phyloP scores from a whole-genome alignment of 2,888 invertebrate genomes.

The Lithodes maja region DNA sequence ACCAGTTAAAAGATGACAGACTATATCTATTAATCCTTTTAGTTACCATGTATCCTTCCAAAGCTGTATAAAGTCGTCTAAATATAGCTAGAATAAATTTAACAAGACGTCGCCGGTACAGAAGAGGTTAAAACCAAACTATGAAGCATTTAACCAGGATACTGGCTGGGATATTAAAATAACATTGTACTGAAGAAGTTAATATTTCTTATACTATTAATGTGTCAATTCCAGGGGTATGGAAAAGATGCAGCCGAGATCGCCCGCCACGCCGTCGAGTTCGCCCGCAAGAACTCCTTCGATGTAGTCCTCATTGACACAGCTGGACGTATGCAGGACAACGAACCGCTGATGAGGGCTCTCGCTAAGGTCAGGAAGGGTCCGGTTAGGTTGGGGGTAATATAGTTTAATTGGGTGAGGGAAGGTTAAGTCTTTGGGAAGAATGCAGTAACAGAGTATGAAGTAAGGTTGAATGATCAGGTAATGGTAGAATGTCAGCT shows the following conservation, averaged over 20 bases:
- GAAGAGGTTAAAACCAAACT: no score
- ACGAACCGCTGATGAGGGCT: slow-evolving; percentile 98
- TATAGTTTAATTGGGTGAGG: neutral
- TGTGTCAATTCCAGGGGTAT: slow-evolving; percentile 71
- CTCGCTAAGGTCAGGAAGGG: slow-evolving; percentile 83
- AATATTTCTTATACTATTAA: no score
- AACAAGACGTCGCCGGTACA: no score
- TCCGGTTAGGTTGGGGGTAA: neutral
- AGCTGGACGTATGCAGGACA: slow-evolving; percentile 99
- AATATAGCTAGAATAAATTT: no score
- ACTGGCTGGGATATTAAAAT: no score
- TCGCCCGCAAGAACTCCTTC: slow-evolving; percentile 85
- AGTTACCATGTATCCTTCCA: no score
- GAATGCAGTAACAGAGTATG: neutral
- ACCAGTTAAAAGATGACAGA: no score
- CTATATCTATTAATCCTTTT: no score
- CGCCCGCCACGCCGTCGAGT: slow-evolving; percentile 96
- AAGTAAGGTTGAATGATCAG: neutral
- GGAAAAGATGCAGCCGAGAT: slow-evolving; percentile 99
- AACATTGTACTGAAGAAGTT: no score
- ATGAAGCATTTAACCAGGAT: no score
- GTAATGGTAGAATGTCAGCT: neutral
- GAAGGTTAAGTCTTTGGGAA: neutral
- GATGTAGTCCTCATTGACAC: slow-evolving; percentile 99
- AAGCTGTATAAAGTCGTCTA: no score